Evolutionary conservation across 1,140 invertebrate species (phyloP).

Genomic region (Drusus annulatus): DNA sequence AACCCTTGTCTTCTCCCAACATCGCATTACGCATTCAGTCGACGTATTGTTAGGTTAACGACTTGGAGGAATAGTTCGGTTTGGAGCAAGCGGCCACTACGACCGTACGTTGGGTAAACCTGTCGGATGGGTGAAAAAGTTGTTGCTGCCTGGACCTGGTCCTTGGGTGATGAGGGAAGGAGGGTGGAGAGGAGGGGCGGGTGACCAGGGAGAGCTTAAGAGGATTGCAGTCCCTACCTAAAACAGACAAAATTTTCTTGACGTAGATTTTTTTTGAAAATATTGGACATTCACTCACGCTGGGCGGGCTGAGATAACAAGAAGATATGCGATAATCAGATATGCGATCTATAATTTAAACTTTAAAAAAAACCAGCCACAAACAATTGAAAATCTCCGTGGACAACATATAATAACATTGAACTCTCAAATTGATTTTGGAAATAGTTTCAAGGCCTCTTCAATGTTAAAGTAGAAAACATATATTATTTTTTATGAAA

Average conservation of each 20-base stretch:
- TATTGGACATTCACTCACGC: too few relatives aligned
- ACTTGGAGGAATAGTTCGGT: slow-evolving; percentile 20
- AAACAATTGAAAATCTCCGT: too few relatives aligned
- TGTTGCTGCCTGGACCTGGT: slow-evolving; percentile 13
- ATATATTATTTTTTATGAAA: too few relatives aligned
- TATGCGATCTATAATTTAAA: too few relatives aligned
- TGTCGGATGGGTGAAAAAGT: slow-evolving; percentile 33
- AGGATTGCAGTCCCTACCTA: slow-evolving; percentile 29
- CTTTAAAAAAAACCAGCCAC: too few relatives aligned
- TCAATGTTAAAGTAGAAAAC: too few relatives aligned
- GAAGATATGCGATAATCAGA: too few relatives aligned
- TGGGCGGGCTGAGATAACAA: too few relatives aligned
- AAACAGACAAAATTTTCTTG: background rate
- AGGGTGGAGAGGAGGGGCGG: background rate
- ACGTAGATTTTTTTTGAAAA: background rate
- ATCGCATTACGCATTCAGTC: slow-evolving; percentile 36
- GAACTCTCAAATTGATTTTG: too few relatives aligned
- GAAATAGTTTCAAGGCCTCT: too few relatives aligned
- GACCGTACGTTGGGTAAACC: slow-evolving; percentile 17
- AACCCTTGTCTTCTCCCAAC: background rate
- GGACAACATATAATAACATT: too few relatives aligned
- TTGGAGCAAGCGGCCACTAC: slow-evolving; percentile 24
- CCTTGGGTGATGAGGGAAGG: background rate
- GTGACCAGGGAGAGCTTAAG: background rate
- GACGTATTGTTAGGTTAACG: slow-evolving; percentile 43